phyloP scores from a whole-genome alignment of 2,888 invertebrate species.

The Leptura quadrifasciata region DNA sequence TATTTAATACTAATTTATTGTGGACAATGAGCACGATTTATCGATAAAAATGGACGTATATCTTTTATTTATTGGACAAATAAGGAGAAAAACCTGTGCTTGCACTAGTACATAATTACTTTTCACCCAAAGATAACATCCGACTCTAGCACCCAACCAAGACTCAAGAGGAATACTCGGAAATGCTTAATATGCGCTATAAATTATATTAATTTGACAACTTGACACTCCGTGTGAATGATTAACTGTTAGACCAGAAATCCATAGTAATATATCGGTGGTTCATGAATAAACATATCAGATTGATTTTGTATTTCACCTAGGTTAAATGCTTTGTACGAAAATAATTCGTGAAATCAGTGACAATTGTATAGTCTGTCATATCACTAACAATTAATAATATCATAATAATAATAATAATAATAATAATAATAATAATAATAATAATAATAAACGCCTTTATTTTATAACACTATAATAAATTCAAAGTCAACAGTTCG shows the following conservation, averaged over 20 bases:
- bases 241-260: constrained; percentile 22
- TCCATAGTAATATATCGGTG: constrained; percentile 1
- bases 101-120: constrained; percentile 11
- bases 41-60: constrained; percentile 39
- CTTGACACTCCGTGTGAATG: constrained; percentile 33
- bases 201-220: constrained; percentile 35
- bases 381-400: too few relatives aligned
- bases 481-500: too few relatives aligned
- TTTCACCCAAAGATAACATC: constrained; percentile 11
- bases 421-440: too few relatives aligned
- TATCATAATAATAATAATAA: too few relatives aligned
- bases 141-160: not conserved
- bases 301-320: not conserved
- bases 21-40: constrained; percentile 48
- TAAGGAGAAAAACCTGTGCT: constrained; percentile 41
- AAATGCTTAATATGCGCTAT: constrained; percentile 27
- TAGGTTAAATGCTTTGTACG: not conserved
- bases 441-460: too few relatives aligned
- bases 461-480: too few relatives aligned
- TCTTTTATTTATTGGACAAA: constrained; percentile 41
- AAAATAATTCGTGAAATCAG: too few relatives aligned
- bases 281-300: constrained; percentile 9
- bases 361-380: too few relatives aligned
- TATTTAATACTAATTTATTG: constrained; percentile 52
- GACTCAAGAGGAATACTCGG: constrained; percentile 9